A percentile compares a stretch with the other conserved stretches of the same genome.
Conservation (phyloP, 2,888 invertebrate genomes). For the Agrilus mali region DNA sequence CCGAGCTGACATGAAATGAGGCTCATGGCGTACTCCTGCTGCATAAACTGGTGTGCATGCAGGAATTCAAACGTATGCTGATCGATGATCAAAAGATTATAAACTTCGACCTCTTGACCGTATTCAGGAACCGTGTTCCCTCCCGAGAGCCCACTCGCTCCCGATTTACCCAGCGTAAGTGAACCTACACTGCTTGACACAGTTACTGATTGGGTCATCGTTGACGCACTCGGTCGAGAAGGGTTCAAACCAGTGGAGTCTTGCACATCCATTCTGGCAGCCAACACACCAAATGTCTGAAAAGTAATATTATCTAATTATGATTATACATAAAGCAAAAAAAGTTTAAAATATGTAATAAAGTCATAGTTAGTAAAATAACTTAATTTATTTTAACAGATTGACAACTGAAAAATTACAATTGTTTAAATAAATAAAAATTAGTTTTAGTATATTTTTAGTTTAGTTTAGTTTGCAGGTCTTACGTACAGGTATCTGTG, state of each 20-base stretch:
- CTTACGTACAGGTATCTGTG: too few relatives aligned
- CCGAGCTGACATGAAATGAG: slow-evolving; percentile 82
- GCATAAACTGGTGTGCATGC: slow-evolving; percentile 86
- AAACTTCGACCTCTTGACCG: slow-evolving; percentile 81
- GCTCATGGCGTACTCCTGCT: slow-evolving; percentile 82
- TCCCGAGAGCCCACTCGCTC: slow-evolving; percentile 32
- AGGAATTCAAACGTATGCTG: slow-evolving; percentile 96
- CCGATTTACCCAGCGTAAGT: slow-evolving; percentile 35
- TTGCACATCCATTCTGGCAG: slow-evolving; percentile 78
- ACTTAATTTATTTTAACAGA: too few relatives aligned
- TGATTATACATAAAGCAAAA: too few relatives aligned
- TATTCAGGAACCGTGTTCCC: slow-evolving; percentile 37
- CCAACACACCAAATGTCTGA: slow-evolving; percentile 86
- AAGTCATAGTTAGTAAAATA: too few relatives aligned
- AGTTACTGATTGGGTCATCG: slow-evolving; percentile 54
- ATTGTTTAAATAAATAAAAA: too few relatives aligned
- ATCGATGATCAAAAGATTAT: slow-evolving; percentile 83
- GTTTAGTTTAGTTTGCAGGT: too few relatives aligned
- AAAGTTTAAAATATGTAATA: too few relatives aligned
- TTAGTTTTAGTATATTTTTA: too few relatives aligned
- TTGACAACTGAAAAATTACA: too few relatives aligned
- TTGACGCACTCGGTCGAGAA: slow-evolving; percentile 62
- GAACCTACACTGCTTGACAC: slow-evolving; percentile 41
- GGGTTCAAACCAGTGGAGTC: slow-evolving; percentile 60
- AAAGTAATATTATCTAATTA: slow-evolving; percentile 18